Base-by-base conservation (phyloP, 2,113 vertebrate genomes). In the Nansenia antarctica region DNA sequence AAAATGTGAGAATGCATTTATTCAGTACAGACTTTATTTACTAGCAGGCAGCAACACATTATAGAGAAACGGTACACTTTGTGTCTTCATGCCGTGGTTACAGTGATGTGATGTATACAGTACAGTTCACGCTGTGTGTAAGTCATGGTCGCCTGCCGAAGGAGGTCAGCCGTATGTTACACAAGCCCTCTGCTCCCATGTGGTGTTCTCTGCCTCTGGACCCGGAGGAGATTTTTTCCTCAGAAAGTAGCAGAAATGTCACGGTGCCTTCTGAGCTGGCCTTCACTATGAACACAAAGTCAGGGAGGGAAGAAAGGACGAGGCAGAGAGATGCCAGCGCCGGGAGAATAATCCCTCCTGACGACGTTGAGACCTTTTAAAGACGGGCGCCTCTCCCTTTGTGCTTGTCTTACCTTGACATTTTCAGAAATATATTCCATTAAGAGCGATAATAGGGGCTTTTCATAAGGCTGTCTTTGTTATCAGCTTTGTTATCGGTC, bases 191-290 rank as follows among this genome's bases (percentile, higher is more conserved):
- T 34, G 39, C 70, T 76, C 70, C 72, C 20, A 52, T 53, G 22
- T 62, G 24, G 9, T 49, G 53, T 34, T 65, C 61, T 58, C 29
- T 55, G 37, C 54, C 68, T 76, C 73, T 69, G 78, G 24, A 22
- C 59, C 64, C 67, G 45, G 72, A 66, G 72, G 79, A 79, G 72
- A 14, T 73, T 79, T 79, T 73, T 79, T 79, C 81, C 42, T 80
- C 53, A 76, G 62, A 74, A 34, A 66, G 86, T 30, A 72, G 70
- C 71, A 82, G 73, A 85, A 84, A 85, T 86, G 85, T 83, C 82
- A 82, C 34, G 78, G 62, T 80, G 73, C 31, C 83, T 63, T 68
- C 69, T 75, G 63, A 74, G 78, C 77, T 58, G 68, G 65, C 77
- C 68, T 81, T 81, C 69, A 75, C 69, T 69, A 52, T 55, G 69